Conservation (phyloP, 2,797 vertebrate species). For the Clarias pachynema region DNA sequence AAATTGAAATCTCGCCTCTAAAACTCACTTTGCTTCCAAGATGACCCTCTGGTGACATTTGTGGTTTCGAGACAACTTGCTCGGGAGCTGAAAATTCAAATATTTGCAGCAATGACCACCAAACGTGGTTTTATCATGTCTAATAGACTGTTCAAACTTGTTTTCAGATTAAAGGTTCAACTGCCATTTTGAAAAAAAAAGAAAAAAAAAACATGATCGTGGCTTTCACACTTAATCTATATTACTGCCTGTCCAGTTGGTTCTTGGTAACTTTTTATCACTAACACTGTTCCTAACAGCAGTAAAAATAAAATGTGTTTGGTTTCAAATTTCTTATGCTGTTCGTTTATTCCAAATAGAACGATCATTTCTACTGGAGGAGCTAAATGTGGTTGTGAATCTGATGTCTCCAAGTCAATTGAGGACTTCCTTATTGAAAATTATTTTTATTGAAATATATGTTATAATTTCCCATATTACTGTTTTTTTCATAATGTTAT, state of each 20-base stretch:
- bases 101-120: slow-evolving; percentile 15
- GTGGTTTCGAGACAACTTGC: not conserved
- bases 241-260: slow-evolving; percentile 66
- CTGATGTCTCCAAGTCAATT: not conserved
- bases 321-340: not conserved
- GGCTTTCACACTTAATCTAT: slow-evolving; percentile 78
- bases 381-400: not conserved
- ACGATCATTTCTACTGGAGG: not conserved
- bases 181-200: not conserved
- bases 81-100: not conserved
- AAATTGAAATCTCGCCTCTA: not conserved
- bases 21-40: not conserved
- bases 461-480: not conserved
- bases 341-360: not conserved
- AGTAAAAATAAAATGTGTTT: not conserved
- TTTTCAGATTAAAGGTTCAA: slow-evolving; percentile 7
- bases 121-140: slow-evolving; percentile 22
- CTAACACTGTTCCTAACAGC: not conserved
- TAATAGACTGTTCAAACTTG: slow-evolving; percentile 10
- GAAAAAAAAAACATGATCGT: not conserved
- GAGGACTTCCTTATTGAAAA: too few relatives aligned
- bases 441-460: not conserved
- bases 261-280: not conserved
- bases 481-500: not conserved
- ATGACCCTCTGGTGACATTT: not conserved